phyloP scores from a whole-genome alignment of 2,888 invertebrate species.

The Teleiodes luculella region DNA sequence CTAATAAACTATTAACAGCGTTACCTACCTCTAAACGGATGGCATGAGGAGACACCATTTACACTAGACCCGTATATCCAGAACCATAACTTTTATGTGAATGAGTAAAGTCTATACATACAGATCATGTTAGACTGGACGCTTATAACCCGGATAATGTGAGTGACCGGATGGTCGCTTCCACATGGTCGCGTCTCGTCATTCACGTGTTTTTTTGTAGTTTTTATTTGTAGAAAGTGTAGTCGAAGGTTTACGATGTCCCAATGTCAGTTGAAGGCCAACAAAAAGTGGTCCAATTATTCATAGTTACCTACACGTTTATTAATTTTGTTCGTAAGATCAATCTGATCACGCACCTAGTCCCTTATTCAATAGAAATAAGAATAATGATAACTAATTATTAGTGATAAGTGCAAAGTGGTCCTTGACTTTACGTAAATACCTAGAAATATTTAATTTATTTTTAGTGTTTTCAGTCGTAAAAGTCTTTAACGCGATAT shows the following conservation, averaged over 20 bases:
- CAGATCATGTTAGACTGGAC: conserved; percentile 28
- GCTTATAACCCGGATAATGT: conserved; percentile 22
- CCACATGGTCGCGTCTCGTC: conserved; percentile 16
- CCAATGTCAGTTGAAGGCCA: conserved; percentile 5
- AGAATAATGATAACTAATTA: too few species aligned
- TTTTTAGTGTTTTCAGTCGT: too few species aligned
- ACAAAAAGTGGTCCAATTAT: conserved; percentile 1
- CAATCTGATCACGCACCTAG: too few species aligned
- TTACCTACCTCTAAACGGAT: conserved; percentile 38
- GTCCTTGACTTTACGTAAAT: too few species aligned
- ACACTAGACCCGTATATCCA: conserved; percentile 6
- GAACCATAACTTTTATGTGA: not conserved
- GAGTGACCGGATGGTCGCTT: conserved; percentile 28
- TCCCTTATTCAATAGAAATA: too few species aligned
- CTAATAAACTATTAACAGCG: conserved; percentile 28
- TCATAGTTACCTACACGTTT: too few species aligned
- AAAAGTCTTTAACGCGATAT: too few species aligned
- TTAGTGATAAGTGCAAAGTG: too few species aligned
- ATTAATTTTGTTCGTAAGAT: too few species aligned
- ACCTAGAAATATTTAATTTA: too few species aligned
- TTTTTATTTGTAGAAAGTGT: conserved; percentile 5
- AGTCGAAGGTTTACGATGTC: conserved; percentile 3
- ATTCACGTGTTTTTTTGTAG: conserved; percentile 6
- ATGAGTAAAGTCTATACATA: conserved; percentile 1
- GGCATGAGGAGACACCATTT: conserved; percentile 23